Evolutionary conservation across 2,113 vertebrate genomes (phyloP).

Genomic region (Tursiops truncatus): DNA sequence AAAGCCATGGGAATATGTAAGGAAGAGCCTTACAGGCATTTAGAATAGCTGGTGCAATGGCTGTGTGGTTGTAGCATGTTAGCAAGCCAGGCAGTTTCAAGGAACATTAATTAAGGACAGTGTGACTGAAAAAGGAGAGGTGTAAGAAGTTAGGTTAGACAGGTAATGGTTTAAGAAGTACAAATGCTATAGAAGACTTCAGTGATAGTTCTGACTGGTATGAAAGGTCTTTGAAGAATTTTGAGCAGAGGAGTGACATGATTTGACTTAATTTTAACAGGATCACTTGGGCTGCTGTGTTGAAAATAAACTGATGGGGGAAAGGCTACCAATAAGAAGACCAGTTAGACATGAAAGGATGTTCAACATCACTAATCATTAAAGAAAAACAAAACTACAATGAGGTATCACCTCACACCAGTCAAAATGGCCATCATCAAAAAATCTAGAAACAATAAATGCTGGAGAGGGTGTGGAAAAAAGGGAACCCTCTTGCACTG

Average conservation of each 20-base stretch:
- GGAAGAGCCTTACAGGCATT: neutral
- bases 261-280: neutral
- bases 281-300: neutral
- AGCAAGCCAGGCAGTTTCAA: neutral
- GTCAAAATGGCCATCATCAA: too few relatives aligned
- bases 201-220: neutral
- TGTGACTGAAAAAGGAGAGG: neutral
- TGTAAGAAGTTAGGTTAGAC: neutral
- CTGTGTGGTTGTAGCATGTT: neutral
- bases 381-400: too few relatives aligned
- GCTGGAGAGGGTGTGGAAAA: too few relatives aligned
- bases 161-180: neutral
- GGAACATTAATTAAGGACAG: neutral
- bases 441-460: too few relatives aligned
- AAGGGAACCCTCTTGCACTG: too few relatives aligned
- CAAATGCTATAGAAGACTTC: neutral
- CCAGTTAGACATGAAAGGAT: too few relatives aligned
- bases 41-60: neutral
- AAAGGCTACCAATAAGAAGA: neutral
- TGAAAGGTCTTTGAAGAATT: neutral
- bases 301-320: neutral
- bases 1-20: neutral
- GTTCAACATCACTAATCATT: too few relatives aligned
- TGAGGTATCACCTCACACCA: too few relatives aligned
- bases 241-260: neutral